Conservation (phyloP, 2,888 invertebrate genomes). For the Carpatolechia fugitivella region DNA sequence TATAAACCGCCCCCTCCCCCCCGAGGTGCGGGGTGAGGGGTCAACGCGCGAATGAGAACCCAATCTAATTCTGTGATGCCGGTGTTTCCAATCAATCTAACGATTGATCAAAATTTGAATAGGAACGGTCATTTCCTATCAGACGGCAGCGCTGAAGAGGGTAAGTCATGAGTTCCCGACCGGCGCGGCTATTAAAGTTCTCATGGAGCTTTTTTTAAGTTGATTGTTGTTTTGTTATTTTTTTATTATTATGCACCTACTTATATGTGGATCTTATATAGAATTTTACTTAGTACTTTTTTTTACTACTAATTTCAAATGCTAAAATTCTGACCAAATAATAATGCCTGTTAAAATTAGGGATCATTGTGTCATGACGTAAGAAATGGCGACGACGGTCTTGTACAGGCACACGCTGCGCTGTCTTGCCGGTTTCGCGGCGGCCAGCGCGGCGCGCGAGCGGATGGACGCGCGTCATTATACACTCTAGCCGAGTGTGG, state of each 20-base stretch:
- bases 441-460: not conserved
- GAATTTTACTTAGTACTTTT: no score
- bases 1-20: conserved; percentile 35
- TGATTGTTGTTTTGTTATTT: no score
- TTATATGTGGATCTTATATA: no score
- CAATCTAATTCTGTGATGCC: conserved; percentile 47
- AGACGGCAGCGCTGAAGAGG: conserved; percentile 27
- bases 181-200: no score
- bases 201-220: no score
- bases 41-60: conserved; percentile 33
- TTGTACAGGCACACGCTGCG: no score
- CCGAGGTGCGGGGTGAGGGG: conserved; percentile 26
- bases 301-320: not conserved
- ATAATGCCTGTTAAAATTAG: no score
- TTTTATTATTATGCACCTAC: no score
- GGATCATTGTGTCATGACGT: not conserved
- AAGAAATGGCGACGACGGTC: conserved; percentile 3
- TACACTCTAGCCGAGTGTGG: conserved; percentile 23
- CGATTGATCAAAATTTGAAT: conserved; percentile 43
- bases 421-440: not conserved
- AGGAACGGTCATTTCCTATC: conserved; percentile 32
- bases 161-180: conserved; percentile 10
- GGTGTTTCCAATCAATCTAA: conserved; percentile 42
- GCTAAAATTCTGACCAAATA: no score
- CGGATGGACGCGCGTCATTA: conserved; percentile 17